Percentiles rank a stretch among this genome's conserved stretches.
Evolutionary conservation across 2,113 vertebrate species (phyloP).

Genomic region (Pteronura brasiliensis): DNA sequence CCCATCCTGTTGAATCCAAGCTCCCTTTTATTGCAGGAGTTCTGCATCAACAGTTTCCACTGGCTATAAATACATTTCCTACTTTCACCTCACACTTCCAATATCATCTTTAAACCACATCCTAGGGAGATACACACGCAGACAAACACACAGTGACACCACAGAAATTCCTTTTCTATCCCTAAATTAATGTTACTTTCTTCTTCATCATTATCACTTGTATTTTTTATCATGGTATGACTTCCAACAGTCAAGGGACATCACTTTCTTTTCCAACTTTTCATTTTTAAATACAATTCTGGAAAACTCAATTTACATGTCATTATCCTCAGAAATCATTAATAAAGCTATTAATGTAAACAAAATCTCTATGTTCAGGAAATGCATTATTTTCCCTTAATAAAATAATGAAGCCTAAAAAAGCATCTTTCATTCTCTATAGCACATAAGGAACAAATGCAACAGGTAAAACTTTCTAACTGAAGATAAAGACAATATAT

Average conservation of each 20-base stretch:
- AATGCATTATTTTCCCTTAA: background rate
- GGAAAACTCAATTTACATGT: background rate
- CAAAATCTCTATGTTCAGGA: background rate
- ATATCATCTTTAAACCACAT: background rate
- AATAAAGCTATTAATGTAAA: background rate
- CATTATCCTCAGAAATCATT: background rate
- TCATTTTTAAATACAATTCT: background rate
- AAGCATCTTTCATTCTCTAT: background rate
- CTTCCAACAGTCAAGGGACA: background rate
- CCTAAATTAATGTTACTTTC: background rate
- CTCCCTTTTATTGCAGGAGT: background rate
- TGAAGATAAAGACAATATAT: background rate
- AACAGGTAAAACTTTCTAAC: background rate
- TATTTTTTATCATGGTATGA: background rate
- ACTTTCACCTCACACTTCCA: background rate
- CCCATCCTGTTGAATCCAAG: background rate
- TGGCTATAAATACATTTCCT: too few species aligned
- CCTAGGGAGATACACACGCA: background rate
- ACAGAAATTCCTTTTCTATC: background rate
- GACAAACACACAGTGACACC: background rate
- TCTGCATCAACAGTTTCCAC: background rate
- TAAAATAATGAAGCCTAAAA: background rate
- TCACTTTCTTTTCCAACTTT: background rate
- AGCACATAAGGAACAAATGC: background rate
- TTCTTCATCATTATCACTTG: background rate